These are phyloP conservation scores for Drosophila fungiperda DNA, from an alignment of 2,888 invertebrate genomes.

Conservation along the genomic window DNA sequence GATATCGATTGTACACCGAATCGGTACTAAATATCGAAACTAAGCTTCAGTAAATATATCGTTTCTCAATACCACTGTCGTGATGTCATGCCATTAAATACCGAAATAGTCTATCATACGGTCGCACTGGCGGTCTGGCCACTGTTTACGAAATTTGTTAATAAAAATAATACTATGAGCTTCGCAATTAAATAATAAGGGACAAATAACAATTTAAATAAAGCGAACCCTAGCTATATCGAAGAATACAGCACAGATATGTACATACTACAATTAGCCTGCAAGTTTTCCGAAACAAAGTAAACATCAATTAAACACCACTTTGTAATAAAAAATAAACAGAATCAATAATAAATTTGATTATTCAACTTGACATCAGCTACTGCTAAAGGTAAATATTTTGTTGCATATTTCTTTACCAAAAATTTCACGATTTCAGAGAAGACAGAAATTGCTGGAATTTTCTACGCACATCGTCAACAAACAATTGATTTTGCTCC, in stretches of 20 bases:
- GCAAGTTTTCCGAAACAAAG: slow-evolving; percentile 31
- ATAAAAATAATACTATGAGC: slow-evolving; percentile 29
- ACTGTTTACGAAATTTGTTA: slow-evolving; percentile 46
- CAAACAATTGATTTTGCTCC: slow-evolving; percentile 13
- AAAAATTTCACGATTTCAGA: slow-evolving; percentile 26
- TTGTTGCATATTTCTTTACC: slow-evolving; percentile 12
- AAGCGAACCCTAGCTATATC: not conserved
- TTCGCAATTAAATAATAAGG: not conserved
- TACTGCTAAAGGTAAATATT: slow-evolving; percentile 46
- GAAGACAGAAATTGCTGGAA: slow-evolving; percentile 46
- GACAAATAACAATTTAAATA: slow-evolving; percentile 11
- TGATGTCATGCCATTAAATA: slow-evolving; percentile 51
- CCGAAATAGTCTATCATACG: slow-evolving; percentile 9
- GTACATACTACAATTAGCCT: slow-evolving; percentile 14
- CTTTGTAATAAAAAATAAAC: slow-evolving; percentile 19
- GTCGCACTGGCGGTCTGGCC: slow-evolving; percentile 39
- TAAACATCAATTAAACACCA: slow-evolving; percentile 21
- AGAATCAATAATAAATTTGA: slow-evolving; percentile 23
- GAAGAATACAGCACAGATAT: slow-evolving; percentile 17
- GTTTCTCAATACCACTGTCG: slow-evolving; percentile 12
- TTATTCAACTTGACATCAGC: slow-evolving; percentile 25
- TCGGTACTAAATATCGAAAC: slow-evolving; percentile 37
- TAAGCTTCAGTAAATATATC: slow-evolving; percentile 26
- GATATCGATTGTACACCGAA: slow-evolving; percentile 28
- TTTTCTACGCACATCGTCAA: slow-evolving; percentile 33